Base-by-base conservation (phyloP, 2,888 invertebrate species). In the Cryptocephalus primarius region DNA sequence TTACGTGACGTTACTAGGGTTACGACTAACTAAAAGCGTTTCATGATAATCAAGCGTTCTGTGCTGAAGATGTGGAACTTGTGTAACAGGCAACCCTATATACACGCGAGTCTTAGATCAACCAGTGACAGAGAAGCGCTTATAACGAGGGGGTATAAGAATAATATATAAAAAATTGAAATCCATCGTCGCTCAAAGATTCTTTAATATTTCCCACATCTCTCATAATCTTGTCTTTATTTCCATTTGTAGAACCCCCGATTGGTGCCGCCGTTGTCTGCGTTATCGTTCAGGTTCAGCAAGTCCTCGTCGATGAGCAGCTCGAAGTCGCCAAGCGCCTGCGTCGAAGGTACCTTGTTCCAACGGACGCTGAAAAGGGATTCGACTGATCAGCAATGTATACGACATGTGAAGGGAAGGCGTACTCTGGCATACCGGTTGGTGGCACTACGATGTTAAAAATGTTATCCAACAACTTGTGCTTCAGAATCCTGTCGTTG, bases 401-500 rank as follows among this genome's bases (percentile, higher is more conserved):
- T 10, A 22, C 22, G 22, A 4, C 2, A 22, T 2, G 22, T 22
- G 22, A 4, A 22, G 22, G 6, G 22, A 22, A 22, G 6, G 6
- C 22, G 22, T 22, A 22, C 22, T 43, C 43, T 8, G 43, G 43
- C 43, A 87, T 74, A 42, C 92, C 91, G 60, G 85, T 85, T 1
- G 90, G 86, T 1, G 94, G 93, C 31, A 94, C 71, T 1, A 95
- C 88, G 36, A 95, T 83, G 8, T 90, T 88, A 57, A 95, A 75
- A 56, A 94, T 88, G 67, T 94, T 93, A 65, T 93, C 93, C 55
- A 95, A 87, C 41, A 96, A 73, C 71, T 93, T 92, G 63, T 92
- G 88, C 66, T 96, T 95, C 60, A 95, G 75, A 62, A 93, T 92
- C 56, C 94, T 76, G 70, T 96, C 95, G 62, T 91, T 92, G 0